Conservation (phyloP, 2,113 vertebrate genomes). For the Gadus chalcogrammus region DNA sequence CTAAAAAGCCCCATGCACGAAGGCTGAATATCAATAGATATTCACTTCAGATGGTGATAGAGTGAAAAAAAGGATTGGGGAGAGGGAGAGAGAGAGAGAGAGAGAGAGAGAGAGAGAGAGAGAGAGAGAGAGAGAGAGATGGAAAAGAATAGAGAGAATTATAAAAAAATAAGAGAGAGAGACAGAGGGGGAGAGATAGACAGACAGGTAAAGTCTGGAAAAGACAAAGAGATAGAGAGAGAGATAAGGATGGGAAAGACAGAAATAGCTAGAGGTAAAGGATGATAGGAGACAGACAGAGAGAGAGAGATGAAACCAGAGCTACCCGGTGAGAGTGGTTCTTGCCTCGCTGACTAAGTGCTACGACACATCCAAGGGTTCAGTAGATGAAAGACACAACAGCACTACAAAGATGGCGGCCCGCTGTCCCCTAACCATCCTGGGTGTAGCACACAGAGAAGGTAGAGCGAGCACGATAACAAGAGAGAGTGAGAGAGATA, state of each 20-base stretch:
- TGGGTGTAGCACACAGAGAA: too few species aligned
- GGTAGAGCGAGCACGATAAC: too few species aligned
- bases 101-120: too few species aligned
- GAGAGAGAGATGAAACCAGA: background rate
- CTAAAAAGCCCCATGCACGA: slow-evolving; percentile 24
- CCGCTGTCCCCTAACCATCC: too few species aligned
- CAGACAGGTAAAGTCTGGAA: background rate
- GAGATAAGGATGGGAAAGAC: background rate
- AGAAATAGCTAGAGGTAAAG: too few species aligned
- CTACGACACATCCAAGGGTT: too few species aligned
- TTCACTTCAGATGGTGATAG: too few species aligned
- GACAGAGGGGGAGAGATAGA: background rate
- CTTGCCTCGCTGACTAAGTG: too few species aligned
- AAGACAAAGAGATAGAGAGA: background rate
- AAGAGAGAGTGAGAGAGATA: background rate
- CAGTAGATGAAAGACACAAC: too few species aligned
- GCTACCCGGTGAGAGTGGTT: too few species aligned
- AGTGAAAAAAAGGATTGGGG: background rate
- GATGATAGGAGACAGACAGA: background rate
- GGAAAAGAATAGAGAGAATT: background rate
- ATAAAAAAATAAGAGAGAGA: background rate
- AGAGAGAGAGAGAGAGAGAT: background rate
- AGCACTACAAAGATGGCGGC: too few species aligned
- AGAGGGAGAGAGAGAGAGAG: too few species aligned
- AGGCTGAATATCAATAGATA: background rate